phyloP scores from a whole-genome alignment of 2,888 invertebrate genomes.

The Andrena camellia region DNA sequence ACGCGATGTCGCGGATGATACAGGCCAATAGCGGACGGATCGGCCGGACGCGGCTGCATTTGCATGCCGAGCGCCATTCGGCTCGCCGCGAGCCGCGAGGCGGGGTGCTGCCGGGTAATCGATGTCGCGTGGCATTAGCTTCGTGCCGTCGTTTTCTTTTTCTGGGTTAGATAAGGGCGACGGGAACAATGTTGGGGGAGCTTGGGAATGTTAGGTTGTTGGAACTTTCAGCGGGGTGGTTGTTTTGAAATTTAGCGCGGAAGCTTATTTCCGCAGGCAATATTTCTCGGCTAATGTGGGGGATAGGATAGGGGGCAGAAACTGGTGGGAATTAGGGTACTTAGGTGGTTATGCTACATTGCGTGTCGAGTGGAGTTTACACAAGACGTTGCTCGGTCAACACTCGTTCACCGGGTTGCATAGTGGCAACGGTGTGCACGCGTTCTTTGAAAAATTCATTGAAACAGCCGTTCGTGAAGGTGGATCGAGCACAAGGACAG shows the following conservation, averaged over 20 bases:
- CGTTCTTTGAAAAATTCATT: neutral
- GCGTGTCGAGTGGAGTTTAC: neutral
- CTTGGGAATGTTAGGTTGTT: neutral
- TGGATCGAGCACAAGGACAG: too few species aligned
- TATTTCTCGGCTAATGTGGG: too few species aligned
- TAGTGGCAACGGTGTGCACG: neutral
- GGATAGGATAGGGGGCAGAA: neutral
- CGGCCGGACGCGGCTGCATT: slow-evolving; percentile 26
- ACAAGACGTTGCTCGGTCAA: neutral
- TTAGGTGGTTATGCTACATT: neutral
- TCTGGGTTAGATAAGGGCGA: slow-evolving; percentile 3
- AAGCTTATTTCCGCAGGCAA: neutral
- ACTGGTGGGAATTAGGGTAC: neutral
- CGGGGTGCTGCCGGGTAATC: neutral
- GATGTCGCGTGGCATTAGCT: slow-evolving; percentile 1
- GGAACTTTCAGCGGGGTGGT: neutral
- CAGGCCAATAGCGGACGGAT: slow-evolving; percentile 40
- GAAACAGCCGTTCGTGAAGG: too few species aligned
- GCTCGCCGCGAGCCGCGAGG: neutral
- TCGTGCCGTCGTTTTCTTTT: neutral
- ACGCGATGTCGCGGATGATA: slow-evolving; percentile 45
- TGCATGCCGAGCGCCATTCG: slow-evolving; percentile 1
- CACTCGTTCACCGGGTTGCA: neutral
- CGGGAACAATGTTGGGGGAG: neutral
- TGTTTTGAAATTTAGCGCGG: neutral